phyloP scores from a whole-genome alignment of 2,797 vertebrate species.

The Fundulus diaphanus region DNA sequence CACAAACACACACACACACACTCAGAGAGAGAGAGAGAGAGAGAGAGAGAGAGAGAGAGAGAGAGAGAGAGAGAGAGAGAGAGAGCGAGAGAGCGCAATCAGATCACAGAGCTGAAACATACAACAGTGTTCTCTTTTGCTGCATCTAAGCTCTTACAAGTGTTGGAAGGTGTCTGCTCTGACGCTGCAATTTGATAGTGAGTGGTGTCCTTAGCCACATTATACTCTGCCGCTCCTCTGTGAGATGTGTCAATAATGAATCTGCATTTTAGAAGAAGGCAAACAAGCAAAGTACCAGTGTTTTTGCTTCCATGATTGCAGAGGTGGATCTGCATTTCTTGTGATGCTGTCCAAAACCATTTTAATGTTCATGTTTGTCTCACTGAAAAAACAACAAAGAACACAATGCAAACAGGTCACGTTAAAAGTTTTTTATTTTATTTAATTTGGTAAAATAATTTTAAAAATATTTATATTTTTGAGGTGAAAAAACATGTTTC shows the following conservation, averaged over 20 bases:
- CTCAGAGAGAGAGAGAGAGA: not conserved
- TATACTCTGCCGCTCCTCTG: not conserved
- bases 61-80: not conserved
- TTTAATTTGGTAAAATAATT: no score
- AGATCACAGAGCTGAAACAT: slow-evolving; percentile 42
- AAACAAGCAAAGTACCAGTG: not conserved
- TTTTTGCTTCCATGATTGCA: not conserved
- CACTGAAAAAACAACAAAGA: not conserved
- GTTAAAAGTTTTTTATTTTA: no score
- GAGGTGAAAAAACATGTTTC: no score
- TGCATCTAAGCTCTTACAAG: slow-evolving; percentile 34
- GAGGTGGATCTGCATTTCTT: no score
- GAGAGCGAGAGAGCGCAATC: not conserved
- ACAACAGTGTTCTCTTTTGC: slow-evolving; percentile 13
- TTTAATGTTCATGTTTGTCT: not conserved
- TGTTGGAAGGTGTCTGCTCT: slow-evolving; percentile 38
- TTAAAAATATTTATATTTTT: no score
- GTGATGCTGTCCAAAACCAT: not conserved
- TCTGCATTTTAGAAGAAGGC: not conserved
- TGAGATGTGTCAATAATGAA: not conserved
- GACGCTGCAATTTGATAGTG: slow-evolving; percentile 23
- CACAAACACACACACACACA: not conserved
- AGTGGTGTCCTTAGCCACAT: slow-evolving; percentile 15
- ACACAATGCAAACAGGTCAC: not conserved
- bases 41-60: not conserved